Evolutionary conservation across 2,888 invertebrate species (phyloP), one percentile per base, ranked within the genome.

Genomic region (Seira musarum): DNA sequence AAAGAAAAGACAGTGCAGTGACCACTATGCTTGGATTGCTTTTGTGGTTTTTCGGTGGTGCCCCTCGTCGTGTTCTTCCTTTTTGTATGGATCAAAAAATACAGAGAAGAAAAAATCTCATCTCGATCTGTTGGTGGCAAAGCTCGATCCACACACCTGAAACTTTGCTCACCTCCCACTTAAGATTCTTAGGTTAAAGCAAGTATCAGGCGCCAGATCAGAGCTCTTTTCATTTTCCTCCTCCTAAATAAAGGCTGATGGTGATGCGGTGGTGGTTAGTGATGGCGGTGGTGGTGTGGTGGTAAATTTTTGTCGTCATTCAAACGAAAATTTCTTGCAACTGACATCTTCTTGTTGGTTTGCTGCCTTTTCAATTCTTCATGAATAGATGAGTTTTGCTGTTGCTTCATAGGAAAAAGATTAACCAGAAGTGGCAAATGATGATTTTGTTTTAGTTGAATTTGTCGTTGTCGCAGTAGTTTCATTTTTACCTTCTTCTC

Each of bases 91-190:
- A 53, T 53, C 6, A 53, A n/a, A 17, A 53, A 53, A 53, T 53
- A 63, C 5, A 21, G 22, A 63, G 30, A 8, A 30, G 30, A 25
- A 63, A 30, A 65, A 75, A 30, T 60, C 19, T 49, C 1, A 30
- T 67, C 57, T 73, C 53, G 25, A 61, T 67, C 49, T 67, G 81
- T 67, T 77, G 81, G 35, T 61, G 15, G 61, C 35, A 78, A 74
- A 82, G 74, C 82, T 78, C 75, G 77, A 86, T 86, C 82, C 83
- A 87, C 86, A 87, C 87, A 87, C 87, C 87, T 87, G 87, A 87
- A 86, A 87, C 87, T 87, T 87, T 87, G 87, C 87, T 87, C 87
- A 87, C 87, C 87, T 87, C 65, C 73, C 76, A 69, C 68, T 53
- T 76, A 78, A 84, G 81, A 66, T 74, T 79, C 84, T 82, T 83